Conservation (phyloP, 2,113 vertebrate genomes). For the Aphyosemion australe region DNA sequence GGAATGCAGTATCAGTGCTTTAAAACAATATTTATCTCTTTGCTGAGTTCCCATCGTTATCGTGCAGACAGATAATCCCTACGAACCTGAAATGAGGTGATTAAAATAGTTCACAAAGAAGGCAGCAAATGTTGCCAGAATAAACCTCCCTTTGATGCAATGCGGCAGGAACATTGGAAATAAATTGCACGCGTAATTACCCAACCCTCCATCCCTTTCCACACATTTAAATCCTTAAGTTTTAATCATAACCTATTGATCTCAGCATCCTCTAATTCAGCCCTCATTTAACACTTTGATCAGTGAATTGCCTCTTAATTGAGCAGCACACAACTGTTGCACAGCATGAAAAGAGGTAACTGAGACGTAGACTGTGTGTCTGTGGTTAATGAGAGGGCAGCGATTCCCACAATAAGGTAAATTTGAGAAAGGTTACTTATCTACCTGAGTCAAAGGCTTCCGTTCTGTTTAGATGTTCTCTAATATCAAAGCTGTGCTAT, state of each 20-base stretch:
- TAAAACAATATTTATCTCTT: slow-evolving; percentile 20
- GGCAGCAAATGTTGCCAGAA: not conserved
- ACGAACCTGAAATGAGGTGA: slow-evolving; percentile 32
- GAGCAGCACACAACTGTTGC: slow-evolving; percentile 33
- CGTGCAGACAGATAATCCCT: slow-evolving; percentile 26
- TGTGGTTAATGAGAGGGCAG: slow-evolving; percentile 66
- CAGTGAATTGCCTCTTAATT: slow-evolving; percentile 31
- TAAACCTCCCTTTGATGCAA: slow-evolving; percentile 37
- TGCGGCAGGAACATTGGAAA: slow-evolving; percentile 33
- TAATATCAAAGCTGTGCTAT: slow-evolving; percentile 34
- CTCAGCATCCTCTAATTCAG: slow-evolving; percentile 49
- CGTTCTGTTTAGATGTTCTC: slow-evolving; percentile 21
- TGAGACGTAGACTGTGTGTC: slow-evolving; percentile 40
- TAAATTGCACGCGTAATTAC: slow-evolving; percentile 18
- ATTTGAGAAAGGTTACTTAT: slow-evolving; percentile 35
- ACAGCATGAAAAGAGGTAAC: slow-evolving; percentile 2
- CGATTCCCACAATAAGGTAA: slow-evolving; percentile 3
- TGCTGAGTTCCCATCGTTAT: not conserved
- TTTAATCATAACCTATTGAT: slow-evolving; percentile 30
- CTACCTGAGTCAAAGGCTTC: slow-evolving; percentile 48
- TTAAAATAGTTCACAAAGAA: slow-evolving; percentile 34
- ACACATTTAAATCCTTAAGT: slow-evolving; percentile 14
- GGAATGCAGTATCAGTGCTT: slow-evolving; percentile 16
- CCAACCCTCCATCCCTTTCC: slow-evolving; percentile 33
- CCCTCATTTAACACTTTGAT: slow-evolving; percentile 57